Percentiles rank a stretch among this genome's conserved stretches.
Conservation (phyloP, 1,140 invertebrate genomes). For the Capitella teleta region DNA sequence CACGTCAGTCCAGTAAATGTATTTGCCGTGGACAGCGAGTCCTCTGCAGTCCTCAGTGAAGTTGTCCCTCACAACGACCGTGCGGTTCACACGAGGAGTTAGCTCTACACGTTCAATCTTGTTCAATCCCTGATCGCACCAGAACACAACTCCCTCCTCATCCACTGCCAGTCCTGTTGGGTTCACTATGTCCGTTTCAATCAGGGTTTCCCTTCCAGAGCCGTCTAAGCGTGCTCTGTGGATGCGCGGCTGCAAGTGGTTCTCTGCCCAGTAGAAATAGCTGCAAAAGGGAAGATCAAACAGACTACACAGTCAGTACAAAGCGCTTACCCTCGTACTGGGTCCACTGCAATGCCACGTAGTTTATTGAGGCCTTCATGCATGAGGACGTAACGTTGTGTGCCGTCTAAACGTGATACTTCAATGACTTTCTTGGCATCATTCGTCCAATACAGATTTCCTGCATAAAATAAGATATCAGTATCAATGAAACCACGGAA, state of each 20-base stretch:
- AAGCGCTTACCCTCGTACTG: conserved; percentile 71
- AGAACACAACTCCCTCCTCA: conserved; percentile 46
- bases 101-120: conserved; percentile 49
- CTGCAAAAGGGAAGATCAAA: conserved; percentile 19
- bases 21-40: conserved; percentile 43
- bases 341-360: conserved; percentile 88
- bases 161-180: conserved; percentile 49
- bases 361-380: conserved; percentile 87
- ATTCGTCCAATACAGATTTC: conserved; percentile 83
- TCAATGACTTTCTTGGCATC: conserved; percentile 50
- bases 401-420: conserved; percentile 55
- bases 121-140: conserved; percentile 51
- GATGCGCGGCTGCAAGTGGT: conserved; percentile 61
- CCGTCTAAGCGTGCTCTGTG: conserved; percentile 81
- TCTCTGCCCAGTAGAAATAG: conserved; percentile 51
- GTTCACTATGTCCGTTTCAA: conserved; percentile 47
- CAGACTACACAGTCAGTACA: neutral
- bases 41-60: conserved; percentile 26
- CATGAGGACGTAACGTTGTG: conserved; percentile 79
- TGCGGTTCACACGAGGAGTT: conserved; percentile 40
- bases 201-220: conserved; percentile 51
- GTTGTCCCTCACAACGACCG: conserved; percentile 25
- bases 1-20: conserved; percentile 51
- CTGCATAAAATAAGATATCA: conserved; percentile 33
- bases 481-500: neutral